Evolutionary conservation across 2,113 vertebrate genomes (phyloP).

Genomic region (Nycticorax nycticorax): DNA sequence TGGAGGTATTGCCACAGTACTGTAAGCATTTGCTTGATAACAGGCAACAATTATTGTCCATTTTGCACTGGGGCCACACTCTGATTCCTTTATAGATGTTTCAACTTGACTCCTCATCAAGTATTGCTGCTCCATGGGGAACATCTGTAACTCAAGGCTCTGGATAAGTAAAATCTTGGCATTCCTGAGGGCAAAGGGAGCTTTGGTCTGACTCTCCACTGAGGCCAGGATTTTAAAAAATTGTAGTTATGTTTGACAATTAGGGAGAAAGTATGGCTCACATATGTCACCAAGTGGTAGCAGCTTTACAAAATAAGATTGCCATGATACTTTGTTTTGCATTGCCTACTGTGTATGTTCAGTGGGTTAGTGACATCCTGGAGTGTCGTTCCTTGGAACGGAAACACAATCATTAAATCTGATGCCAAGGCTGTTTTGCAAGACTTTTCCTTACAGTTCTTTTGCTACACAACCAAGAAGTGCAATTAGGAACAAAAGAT

Average conservation of each 20-base stretch:
- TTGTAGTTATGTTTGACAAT: not conserved
- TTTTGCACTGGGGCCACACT: not conserved
- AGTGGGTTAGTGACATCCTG: not conserved
- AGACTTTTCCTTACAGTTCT: not conserved
- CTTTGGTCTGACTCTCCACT: not conserved
- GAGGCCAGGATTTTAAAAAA: not conserved
- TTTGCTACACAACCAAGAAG: not conserved
- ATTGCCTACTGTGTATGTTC: not conserved
- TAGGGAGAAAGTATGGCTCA: not conserved
- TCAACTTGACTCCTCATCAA: not conserved
- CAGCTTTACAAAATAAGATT: not conserved
- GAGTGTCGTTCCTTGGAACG: not conserved
- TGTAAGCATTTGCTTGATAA: not conserved
- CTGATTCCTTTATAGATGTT: not conserved
- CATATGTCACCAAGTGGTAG: not conserved
- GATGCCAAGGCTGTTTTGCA: not conserved
- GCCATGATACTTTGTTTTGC: not conserved
- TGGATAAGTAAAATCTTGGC: not conserved
- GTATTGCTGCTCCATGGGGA: not conserved
- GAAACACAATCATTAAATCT: not conserved
- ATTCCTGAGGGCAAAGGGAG: not conserved
- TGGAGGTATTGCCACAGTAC: not conserved
- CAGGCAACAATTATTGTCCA: not conserved
- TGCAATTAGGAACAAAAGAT: not conserved
- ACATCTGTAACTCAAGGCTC: not conserved